Percentiles rank a stretch among this genome's conserved stretches.
phyloP scores from a whole-genome alignment of 2,888 invertebrate genomes.

The Hirtodrosophila duncani region DNA sequence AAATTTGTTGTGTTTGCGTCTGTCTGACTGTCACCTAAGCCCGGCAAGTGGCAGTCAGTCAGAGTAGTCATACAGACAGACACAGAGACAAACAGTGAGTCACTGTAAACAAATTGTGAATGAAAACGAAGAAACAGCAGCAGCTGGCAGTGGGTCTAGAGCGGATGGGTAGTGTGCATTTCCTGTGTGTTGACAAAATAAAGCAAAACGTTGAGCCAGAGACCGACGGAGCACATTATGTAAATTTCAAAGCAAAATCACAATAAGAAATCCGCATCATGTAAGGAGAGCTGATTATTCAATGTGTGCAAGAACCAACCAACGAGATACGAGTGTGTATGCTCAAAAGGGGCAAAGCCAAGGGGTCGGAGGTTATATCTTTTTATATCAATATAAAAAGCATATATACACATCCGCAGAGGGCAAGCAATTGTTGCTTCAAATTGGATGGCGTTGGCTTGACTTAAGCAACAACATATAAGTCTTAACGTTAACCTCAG shows the following conservation, averaged over 20 bases:
- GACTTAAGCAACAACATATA: slow-evolving; percentile 37
- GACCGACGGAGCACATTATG: slow-evolving; percentile 46
- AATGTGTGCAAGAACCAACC: slow-evolving; percentile 25
- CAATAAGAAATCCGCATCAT: slow-evolving; percentile 56
- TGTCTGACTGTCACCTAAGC: slow-evolving; percentile 27
- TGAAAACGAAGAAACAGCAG: slow-evolving; percentile 23
- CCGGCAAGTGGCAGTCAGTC: no score
- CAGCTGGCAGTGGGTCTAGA: not conserved
- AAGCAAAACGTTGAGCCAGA: slow-evolving; percentile 27
- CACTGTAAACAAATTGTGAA: slow-evolving; percentile 61
- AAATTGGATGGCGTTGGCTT: slow-evolving; percentile 41
- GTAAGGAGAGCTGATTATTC: slow-evolving; percentile 45
- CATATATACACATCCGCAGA: slow-evolving; percentile 7
- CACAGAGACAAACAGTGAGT: not conserved
- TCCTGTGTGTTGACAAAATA: slow-evolving; percentile 61
- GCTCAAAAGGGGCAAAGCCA: not conserved
- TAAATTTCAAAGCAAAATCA: slow-evolving; percentile 58
- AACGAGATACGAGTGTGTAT: slow-evolving; percentile 22
- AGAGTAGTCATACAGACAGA: no score
- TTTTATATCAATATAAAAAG: slow-evolving; percentile 31
- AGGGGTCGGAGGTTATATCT: slow-evolving; percentile 28
- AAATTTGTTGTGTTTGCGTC: slow-evolving; percentile 62
- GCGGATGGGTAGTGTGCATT: slow-evolving; percentile 47
- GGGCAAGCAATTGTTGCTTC: slow-evolving; percentile 47
- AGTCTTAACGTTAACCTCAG: no score